Conservation (phyloP, 2,888 invertebrate genomes). For the Amphipoea oculea region DNA sequence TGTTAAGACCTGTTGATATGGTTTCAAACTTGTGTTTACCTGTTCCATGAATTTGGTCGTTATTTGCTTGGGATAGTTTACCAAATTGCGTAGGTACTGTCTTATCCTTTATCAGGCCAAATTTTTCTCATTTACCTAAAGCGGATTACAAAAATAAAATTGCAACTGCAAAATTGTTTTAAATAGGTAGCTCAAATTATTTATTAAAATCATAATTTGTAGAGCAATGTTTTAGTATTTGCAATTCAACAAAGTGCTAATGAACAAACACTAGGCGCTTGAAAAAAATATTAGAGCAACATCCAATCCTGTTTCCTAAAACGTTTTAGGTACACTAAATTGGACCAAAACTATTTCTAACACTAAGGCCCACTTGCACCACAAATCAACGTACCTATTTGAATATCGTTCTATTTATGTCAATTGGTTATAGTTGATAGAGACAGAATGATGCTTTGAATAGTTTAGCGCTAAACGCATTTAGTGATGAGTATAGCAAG, state of each 20-base stretch:
- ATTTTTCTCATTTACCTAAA: not conserved
- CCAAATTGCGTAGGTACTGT: not conserved
- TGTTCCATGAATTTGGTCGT: not conserved
- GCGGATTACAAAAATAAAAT: not conserved
- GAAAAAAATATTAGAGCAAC: not conserved
- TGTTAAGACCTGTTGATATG: not conserved
- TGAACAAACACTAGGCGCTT: not conserved
- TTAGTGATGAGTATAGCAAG: no score
- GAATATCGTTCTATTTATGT: no score
- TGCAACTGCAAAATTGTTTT: not conserved
- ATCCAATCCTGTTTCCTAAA: not conserved
- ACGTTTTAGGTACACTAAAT: not conserved
- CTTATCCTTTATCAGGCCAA: not conserved
- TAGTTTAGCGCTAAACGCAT: no score
- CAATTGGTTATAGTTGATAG: no score
- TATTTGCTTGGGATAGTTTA: not conserved
- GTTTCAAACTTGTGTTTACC: not conserved
- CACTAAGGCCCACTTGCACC: not conserved
- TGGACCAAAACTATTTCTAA: not conserved
- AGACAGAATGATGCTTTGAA: no score
- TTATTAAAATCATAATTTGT: not conserved
- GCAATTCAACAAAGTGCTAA: not conserved
- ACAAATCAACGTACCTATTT: no score
- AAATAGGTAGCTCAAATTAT: not conserved
- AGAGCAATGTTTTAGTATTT: not conserved